These are phyloP conservation scores for Clytia hemisphaerica DNA, from an alignment of 30 jellyfish, hydroid and myxozoan genomes.

Conservation along the genomic window DNA sequence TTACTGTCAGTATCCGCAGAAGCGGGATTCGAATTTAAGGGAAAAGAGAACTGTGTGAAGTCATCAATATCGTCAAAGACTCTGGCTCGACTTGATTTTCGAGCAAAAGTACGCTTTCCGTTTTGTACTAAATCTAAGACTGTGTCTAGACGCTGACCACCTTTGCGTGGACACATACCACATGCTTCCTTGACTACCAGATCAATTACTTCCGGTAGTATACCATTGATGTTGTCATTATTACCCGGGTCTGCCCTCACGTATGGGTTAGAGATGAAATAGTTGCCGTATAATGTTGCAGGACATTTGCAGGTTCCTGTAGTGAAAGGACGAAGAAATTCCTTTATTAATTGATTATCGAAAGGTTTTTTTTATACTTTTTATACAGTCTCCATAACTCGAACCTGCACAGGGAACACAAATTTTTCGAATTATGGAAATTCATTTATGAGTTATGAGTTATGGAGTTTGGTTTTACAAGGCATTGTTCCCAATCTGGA, in stretches of 20 bases:
- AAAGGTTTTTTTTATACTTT: too few relatives aligned
- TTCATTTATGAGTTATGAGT: too few relatives aligned
- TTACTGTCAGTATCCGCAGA: neutral
- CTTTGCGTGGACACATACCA: slow-evolving; percentile 5
- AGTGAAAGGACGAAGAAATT: too few relatives aligned
- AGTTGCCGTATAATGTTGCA: neutral
- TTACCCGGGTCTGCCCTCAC: neutral
- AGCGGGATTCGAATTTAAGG: neutral
- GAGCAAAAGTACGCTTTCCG: slow-evolving; percentile 1
- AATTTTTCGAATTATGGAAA: too few relatives aligned
- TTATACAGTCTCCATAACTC: too few relatives aligned
- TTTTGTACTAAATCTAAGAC: neutral
- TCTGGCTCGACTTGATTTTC: neutral
- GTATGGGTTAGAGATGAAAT: neutral
- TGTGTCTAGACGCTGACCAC: neutral
- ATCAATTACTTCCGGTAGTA: neutral
- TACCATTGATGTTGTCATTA: neutral
- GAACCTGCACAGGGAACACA: too few relatives aligned
- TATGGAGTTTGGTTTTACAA: too few relatives aligned
- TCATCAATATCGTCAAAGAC: slow-evolving; percentile 10
- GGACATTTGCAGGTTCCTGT: slow-evolving; percentile 18
- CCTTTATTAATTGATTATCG: too few relatives aligned
- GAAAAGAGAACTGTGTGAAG: slow-evolving; percentile 9
- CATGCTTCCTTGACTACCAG: neutral
- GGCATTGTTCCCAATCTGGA: too few relatives aligned